Conservation (phyloP, 2,888 invertebrate species). For the Parochlus steinenii region DNA sequence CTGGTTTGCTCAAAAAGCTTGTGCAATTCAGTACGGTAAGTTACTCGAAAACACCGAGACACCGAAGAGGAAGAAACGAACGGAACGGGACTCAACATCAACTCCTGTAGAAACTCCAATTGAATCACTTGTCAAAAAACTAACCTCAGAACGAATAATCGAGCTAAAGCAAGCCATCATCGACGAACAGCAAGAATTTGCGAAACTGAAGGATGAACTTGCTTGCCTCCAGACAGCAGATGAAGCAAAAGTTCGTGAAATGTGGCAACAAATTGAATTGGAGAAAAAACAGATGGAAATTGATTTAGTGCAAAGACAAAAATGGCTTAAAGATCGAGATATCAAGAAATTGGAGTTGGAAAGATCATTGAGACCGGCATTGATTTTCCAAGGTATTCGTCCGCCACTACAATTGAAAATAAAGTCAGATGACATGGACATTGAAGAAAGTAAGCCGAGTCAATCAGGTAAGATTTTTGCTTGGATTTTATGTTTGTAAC, state of each 20-base stretch:
- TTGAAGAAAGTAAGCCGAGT: slow-evolving; percentile 19
- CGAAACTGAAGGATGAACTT: slow-evolving; percentile 45
- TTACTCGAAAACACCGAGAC: slow-evolving; percentile 67
- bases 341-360: slow-evolving; percentile 43
- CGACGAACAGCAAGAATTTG: slow-evolving; percentile 57
- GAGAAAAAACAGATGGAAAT: slow-evolving; percentile 52
- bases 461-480: no score
- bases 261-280: slow-evolving; percentile 58
- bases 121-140: slow-evolving; percentile 57
- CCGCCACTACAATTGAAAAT: slow-evolving; percentile 10
- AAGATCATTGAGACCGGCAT: slow-evolving; percentile 39
- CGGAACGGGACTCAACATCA: slow-evolving; percentile 33
- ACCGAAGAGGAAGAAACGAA: slow-evolving; percentile 69
- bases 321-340: slow-evolving; percentile 46
- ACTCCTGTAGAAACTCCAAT: slow-evolving; percentile 51
- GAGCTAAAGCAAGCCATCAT: slow-evolving; percentile 57
- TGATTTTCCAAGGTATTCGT: slow-evolving; percentile 7
- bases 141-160: slow-evolving; percentile 59
- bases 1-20: slow-evolving; percentile 83
- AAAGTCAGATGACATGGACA: slow-evolving; percentile 19
- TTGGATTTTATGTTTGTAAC: no score
- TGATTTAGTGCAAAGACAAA: slow-evolving; percentile 42
- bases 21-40: slow-evolving; percentile 76
- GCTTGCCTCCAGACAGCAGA: slow-evolving; percentile 34
- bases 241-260: slow-evolving; percentile 56